Base-by-base conservation (phyloP, 2,113 vertebrate species). In the Sceloporus undulatus region DNA sequence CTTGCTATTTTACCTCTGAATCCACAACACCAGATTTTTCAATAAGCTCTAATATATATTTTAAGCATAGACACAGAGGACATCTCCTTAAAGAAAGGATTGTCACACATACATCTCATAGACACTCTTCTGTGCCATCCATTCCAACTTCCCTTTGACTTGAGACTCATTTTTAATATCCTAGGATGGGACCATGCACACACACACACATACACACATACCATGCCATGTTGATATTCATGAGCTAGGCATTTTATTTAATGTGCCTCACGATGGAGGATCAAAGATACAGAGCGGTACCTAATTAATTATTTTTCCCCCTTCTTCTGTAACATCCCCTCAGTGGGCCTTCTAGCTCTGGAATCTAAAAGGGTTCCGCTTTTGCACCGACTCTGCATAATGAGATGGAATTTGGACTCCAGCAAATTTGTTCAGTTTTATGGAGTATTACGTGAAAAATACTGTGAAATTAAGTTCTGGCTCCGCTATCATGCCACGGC, bases 391-490 rank as follows among this genome's bases (percentile, higher is more conserved):
- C 91, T 92, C 85, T 0, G 54, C 87, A 74, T 93, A 94, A 96
- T 90, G 92, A 91, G 92, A 88, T 84, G 80, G 92, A 88, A 90
- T 93, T 93, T 93, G 92, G 93, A 85, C 91, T 91, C 87, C 90
- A 93, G 91, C 94, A 93, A 93, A 85, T 92, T 89, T 85, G 92
- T 77, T 90, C 83, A 23, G 93, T 93, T 92, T 94, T 95, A 94
- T 87, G 88, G 91, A 91, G 92, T 90, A 91, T 92, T 91, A 89
- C 59, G 84, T 1, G 56, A 85, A 88, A 90, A 92, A 86, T 9
- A 82, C 94, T 95, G 87, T 91, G 94, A 94, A 95, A 94, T 92
- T 91, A 87, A 92, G 91, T 92, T 92, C 93, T 89, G 92, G 92
- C 87, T 87, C 83, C 88, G 87, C 91, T 93, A 91, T 91, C 93